Evolutionary conservation across 2,888 invertebrate genomes (phyloP).

Genomic region (Carabus problematicus): DNA sequence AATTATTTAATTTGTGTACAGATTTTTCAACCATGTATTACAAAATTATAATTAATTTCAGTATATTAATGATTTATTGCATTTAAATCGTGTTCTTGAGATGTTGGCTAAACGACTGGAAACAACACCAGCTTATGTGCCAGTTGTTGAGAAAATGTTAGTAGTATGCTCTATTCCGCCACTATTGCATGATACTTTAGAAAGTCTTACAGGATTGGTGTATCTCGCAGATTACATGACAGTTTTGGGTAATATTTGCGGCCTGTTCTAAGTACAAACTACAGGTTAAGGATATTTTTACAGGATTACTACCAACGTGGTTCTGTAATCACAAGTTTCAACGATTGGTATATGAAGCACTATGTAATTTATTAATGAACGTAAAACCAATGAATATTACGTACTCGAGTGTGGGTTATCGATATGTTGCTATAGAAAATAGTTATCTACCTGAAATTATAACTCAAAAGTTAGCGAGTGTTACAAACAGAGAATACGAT

Average conservation of each 20-base stretch:
- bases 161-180: conserved; percentile 53
- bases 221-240: conserved; percentile 43
- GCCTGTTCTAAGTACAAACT: conserved; percentile 19
- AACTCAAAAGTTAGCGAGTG: conserved; percentile 52
- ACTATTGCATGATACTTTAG: conserved; percentile 51
- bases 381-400: conserved; percentile 1
- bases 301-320: conserved; percentile 31
- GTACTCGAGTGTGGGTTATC: conserved; percentile 9
- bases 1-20: not conserved
- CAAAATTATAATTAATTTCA: conserved; percentile 44
- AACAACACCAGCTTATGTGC: conserved; percentile 48
- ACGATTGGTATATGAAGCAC: conserved; percentile 16
- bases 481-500: conserved; percentile 51
- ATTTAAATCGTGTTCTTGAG: conserved; percentile 54
- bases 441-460: conserved; percentile 56
- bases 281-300: not conserved
- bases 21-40: conserved; percentile 2
- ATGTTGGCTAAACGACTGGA: conserved; percentile 50
- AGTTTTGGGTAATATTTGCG: conserved; percentile 46
- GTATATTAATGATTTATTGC: conserved; percentile 54
- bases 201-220: conserved; percentile 44
- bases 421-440: conserved; percentile 49
- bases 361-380: conserved; percentile 16
- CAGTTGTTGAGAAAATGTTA: conserved; percentile 52
- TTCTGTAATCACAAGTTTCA: conserved; percentile 15